phyloP scores from a whole-genome alignment of 2,113 vertebrate genomes.

The Odocoileus hemionus region DNA sequence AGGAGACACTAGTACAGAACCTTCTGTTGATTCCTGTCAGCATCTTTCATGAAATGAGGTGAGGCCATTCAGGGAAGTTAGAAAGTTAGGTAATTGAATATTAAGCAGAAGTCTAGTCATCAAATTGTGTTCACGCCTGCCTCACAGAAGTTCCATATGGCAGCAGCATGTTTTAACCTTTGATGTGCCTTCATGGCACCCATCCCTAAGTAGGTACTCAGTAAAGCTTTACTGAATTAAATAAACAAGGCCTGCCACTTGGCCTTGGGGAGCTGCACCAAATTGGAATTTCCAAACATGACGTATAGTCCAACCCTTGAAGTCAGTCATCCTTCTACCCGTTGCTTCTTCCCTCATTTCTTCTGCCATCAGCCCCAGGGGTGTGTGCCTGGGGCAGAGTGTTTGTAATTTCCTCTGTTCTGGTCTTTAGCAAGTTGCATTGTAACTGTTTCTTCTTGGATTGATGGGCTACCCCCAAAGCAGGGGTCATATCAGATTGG shows the following conservation, averaged over 20 bases:
- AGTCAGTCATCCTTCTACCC: neutral
- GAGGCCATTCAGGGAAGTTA: neutral
- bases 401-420: conserved; percentile 29
- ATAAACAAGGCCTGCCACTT: neutral
- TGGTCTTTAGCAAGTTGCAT: neutral
- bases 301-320: neutral
- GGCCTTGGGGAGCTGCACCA: conserved; percentile 8
- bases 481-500: neutral
- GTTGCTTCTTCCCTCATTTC: neutral
- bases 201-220: neutral
- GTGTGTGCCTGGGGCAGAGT: neutral
- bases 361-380: neutral
- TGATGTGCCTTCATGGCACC: neutral
- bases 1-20: neutral
- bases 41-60: neutral
- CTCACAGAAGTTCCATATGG: neutral
- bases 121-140: neutral
- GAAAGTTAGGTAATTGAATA: neutral
- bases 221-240: neutral
- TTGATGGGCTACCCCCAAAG: neutral
- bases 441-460: conserved; percentile 25
- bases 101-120: neutral
- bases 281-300: neutral
- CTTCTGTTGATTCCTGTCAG: neutral
- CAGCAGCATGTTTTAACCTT: neutral